Conservation (phyloP, 2,797 vertebrate species). For the Mormyrops attenuatus region DNA sequence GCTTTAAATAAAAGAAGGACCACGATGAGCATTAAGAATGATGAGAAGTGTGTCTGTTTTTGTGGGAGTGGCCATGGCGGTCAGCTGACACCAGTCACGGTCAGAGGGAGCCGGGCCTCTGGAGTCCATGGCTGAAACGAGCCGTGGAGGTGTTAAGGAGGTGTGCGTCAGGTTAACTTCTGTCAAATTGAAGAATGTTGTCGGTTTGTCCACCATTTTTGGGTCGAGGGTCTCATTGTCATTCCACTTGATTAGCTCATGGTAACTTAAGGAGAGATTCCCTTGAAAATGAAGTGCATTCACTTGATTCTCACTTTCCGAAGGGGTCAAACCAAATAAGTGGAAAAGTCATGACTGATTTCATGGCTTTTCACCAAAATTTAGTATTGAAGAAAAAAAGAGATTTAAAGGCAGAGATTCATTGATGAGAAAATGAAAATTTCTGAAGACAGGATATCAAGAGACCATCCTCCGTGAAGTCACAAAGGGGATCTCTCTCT, state of each 20-base stretch:
- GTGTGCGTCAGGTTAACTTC: neutral
- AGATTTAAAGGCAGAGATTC: neutral
- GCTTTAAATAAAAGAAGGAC: neutral
- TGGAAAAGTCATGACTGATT: neutral
- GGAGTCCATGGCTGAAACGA: neutral
- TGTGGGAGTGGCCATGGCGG: neutral
- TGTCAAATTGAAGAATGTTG: neutral
- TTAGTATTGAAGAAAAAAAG: neutral
- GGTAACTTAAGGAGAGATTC: neutral
- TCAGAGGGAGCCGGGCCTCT: neutral
- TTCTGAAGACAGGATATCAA: neutral
- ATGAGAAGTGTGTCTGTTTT: conserved; percentile 15
- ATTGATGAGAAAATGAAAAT: neutral
- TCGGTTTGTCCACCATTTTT: neutral
- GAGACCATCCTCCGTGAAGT: neutral
- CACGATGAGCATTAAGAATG: neutral
- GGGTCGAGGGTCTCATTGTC: neutral
- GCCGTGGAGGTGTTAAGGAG: neutral
- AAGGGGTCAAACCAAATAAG: neutral
- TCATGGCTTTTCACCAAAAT: neutral
- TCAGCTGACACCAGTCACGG: neutral
- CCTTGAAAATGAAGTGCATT: neutral
- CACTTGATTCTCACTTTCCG: neutral
- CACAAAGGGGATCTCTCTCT: neutral
- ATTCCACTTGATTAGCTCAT: neutral